These are phyloP conservation scores for Trididemnum nubilum DNA, from an alignment of 23 tunicate species.

Conservation along the genomic window DNA sequence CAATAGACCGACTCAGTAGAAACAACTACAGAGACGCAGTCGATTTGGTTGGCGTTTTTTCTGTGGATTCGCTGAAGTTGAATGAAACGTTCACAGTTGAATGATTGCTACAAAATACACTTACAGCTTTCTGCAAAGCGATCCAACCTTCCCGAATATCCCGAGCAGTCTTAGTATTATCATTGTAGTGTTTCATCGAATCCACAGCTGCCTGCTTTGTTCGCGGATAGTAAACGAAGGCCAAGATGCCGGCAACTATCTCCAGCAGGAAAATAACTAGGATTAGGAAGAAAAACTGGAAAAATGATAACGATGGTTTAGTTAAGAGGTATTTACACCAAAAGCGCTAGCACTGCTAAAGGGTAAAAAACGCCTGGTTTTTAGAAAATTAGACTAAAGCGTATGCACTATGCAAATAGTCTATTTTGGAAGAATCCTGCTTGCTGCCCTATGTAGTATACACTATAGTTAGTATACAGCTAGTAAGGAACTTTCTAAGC, in stretches of 20 bases:
- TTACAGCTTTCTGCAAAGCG: conserved; percentile 22
- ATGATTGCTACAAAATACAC: too few relatives aligned
- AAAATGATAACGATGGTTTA: too few relatives aligned
- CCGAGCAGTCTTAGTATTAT: conserved; percentile 14
- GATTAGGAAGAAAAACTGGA: conserved; percentile 67
- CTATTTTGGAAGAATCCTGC: too few relatives aligned
- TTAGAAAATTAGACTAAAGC: too few relatives aligned
- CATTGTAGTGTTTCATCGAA: conserved; percentile 38
- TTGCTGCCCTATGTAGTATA: too few relatives aligned
- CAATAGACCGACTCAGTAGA: background rate
- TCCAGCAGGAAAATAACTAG: conserved; percentile 65
- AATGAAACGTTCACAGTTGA: background rate
- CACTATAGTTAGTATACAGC: too few relatives aligned
- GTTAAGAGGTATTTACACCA: too few relatives aligned
- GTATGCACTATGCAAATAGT: too few relatives aligned
- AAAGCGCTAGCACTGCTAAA: too few relatives aligned
- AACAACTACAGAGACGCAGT: background rate
- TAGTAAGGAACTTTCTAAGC: too few relatives aligned
- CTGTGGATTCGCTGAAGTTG: background rate
- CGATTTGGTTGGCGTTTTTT: background rate
- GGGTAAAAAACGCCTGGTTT: too few relatives aligned
- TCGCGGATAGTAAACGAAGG: conserved; percentile 54
- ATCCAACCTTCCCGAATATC: conserved; percentile 59
- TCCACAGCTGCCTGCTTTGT: conserved; percentile 38
- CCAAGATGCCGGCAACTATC: conserved; percentile 60